Percentiles rank a stretch among this genome's conserved stretches.
Conservation (phyloP, 2,888 invertebrate genomes). For the Alsophila aescularia region DNA sequence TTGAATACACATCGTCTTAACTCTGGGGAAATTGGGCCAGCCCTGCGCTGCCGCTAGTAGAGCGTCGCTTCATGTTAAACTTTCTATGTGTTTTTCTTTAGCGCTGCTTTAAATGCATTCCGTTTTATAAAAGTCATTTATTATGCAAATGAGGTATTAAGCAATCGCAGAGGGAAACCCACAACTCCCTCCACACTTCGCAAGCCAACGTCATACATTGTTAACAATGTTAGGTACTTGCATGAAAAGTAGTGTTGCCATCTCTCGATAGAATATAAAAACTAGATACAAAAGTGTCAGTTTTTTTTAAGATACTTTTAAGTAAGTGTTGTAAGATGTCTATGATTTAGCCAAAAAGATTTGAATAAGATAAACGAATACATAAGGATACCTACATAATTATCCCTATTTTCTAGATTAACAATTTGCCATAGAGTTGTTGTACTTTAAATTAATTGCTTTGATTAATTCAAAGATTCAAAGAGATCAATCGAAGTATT, state of each 20-base stretch:
- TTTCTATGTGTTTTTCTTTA: slow-evolving; percentile 33
- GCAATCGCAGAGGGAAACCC: slow-evolving; percentile 26
- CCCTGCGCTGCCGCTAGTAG: background rate
- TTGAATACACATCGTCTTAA: slow-evolving; percentile 16
- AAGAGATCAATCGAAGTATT: no score
- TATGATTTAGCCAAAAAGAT: no score
- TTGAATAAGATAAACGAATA: no score
- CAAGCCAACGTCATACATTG: background rate
- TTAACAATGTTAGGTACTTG: background rate
- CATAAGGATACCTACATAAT: no score
- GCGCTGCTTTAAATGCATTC: slow-evolving; percentile 31
- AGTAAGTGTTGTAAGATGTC: no score
- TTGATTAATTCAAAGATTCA: no score
- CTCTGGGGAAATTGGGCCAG: background rate
- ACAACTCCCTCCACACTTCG: background rate
- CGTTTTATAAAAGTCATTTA: slow-evolving; percentile 37
- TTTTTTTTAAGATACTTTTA: no score
- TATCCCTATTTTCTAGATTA: no score
- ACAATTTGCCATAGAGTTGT: no score
- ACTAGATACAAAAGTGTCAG: no score
- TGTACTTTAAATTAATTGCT: no score
- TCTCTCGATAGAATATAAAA: background rate
- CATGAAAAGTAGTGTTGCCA: background rate
- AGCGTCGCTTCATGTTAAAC: slow-evolving; percentile 21
- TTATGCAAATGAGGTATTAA: slow-evolving; percentile 32